Evolutionary conservation across 2,888 invertebrate species (phyloP).

Genomic region (Pollenia labialis): DNA sequence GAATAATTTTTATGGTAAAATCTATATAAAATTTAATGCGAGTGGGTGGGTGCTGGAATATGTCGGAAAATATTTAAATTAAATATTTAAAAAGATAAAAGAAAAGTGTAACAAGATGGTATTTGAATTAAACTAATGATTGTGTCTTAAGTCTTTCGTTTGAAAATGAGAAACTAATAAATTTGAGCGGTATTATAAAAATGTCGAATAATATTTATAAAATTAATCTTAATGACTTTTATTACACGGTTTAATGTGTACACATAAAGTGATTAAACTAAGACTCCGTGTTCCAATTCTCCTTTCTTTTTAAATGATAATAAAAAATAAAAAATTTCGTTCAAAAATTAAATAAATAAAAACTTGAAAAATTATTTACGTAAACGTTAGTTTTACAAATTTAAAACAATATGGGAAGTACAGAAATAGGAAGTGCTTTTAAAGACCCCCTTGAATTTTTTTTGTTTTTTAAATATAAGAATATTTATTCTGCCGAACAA

Average conservation of each 20-base stretch:
- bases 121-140: background rate
- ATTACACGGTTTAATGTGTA: background rate
- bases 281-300: too few relatives aligned
- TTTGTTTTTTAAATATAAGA: too few relatives aligned
- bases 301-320: too few relatives aligned
- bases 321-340: too few relatives aligned
- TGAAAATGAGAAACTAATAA: constrained; percentile 30
- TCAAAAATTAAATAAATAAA: too few relatives aligned
- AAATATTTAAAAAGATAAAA: background rate
- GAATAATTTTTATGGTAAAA: constrained; percentile 8
- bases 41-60: constrained; percentile 35
- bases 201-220: background rate
- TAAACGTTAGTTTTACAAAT: too few relatives aligned
- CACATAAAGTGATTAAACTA: background rate
- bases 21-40: background rate
- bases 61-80: constrained; percentile 45
- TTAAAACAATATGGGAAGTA: too few relatives aligned
- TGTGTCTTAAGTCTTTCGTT: constrained; percentile 61
- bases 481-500: too few relatives aligned
- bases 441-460: too few relatives aligned
- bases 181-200: background rate
- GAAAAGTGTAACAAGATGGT: constrained; percentile 5
- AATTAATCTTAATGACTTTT: background rate
- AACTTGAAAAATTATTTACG: too few relatives aligned
- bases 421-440: too few relatives aligned